phyloP scores from a whole-genome alignment of 2,888 invertebrate genomes.

The Papilio gigon region DNA sequence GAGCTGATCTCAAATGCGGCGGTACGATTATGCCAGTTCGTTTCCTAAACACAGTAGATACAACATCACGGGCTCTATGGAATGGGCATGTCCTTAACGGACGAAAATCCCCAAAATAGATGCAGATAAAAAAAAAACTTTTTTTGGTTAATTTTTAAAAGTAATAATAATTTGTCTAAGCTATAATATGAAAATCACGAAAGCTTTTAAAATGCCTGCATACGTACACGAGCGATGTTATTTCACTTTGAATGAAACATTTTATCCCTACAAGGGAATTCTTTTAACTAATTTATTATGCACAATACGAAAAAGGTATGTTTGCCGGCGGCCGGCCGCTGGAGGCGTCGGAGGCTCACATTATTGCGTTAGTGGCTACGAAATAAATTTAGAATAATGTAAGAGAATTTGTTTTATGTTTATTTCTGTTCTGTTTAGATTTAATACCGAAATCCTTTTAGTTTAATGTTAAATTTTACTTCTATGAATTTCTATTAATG shows the following conservation, averaged over 20 bases:
- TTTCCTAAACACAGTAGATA: no score
- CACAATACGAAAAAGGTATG: conserved; percentile 35
- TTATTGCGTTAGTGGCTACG: conserved; percentile 37
- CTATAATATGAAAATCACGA: background rate
- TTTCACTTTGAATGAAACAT: conserved; percentile 18
- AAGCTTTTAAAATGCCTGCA: background rate
- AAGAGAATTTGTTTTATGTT: conserved; percentile 26
- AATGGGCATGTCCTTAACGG: no score
- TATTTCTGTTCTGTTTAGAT: conserved; percentile 15
- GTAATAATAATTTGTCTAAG: no score
- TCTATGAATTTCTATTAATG: conserved; percentile 5
- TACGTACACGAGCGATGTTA: background rate
- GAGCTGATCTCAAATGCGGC: no score
- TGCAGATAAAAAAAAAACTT: no score
- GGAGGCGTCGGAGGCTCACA: conserved; percentile 34
- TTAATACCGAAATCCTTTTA: conserved; percentile 33
- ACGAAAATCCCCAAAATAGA: no score
- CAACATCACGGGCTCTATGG: no score
- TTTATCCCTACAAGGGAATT: conserved; percentile 24
- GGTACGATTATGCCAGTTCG: no score
- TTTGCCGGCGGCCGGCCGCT: conserved; percentile 23
- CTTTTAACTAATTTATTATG: conserved; percentile 39
- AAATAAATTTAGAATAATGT: conserved; percentile 33
- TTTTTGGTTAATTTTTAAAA: no score
- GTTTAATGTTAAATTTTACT: conserved; percentile 26